Evolutionary conservation across 2,113 vertebrate species (phyloP).

Genomic region (Stictonetta naevosa): DNA sequence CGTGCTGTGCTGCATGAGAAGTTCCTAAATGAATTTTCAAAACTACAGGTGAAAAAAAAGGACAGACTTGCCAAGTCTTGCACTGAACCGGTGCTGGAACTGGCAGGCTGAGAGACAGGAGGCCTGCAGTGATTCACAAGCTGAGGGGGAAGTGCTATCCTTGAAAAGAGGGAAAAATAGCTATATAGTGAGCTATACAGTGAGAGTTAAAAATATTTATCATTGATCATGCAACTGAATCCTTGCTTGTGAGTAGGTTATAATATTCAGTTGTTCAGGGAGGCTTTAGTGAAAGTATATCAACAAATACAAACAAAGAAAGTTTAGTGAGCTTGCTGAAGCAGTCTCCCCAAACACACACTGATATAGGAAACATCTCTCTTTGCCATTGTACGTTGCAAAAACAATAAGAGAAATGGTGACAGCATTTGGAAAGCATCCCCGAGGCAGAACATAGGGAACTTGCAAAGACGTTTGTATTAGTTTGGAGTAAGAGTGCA

Average conservation of each 20-base stretch:
- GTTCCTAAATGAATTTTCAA: neutral
- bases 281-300: neutral
- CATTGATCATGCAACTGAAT: neutral
- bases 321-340: neutral
- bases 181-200: no score
- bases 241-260: neutral
- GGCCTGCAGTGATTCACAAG: neutral
- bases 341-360: rapidly evolving
- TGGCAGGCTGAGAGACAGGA: neutral
- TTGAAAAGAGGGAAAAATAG: neutral
- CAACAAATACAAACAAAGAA: neutral
- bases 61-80: neutral
- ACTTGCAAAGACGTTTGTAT: neutral
- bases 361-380: neutral
- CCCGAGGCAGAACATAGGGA: neutral
- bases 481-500: neutral
- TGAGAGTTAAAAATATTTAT: no score
- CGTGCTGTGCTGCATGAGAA: neutral
- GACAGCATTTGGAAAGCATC: neutral
- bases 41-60: neutral
- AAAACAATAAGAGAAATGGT: neutral
- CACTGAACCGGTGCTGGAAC: neutral
- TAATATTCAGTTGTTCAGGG: neutral
- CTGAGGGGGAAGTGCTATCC: neutral
- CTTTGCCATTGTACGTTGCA: neutral